Evolutionary conservation across 1,140 invertebrate genomes (phyloP), one percentile per base, ranked within the genome.

Genomic region (Macrotrachela quadricornifera): DNA sequence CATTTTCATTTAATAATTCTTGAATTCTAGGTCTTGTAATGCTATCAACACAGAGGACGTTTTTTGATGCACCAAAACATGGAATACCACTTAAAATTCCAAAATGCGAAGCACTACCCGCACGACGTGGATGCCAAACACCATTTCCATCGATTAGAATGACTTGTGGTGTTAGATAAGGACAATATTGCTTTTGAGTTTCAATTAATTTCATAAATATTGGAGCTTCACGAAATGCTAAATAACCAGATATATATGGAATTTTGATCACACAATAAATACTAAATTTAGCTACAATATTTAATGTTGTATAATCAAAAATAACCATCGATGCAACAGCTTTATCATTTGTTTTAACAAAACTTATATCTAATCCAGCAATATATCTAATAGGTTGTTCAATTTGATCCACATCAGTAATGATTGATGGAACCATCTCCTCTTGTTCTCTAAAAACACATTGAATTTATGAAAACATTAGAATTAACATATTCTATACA

Each of bases 121-220:
- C 68, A 44, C 58, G 62, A 59, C 59, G 60, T 30, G 69, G 68
- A 61, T 74, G 72, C 10, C 73, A 58, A 9, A 69, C 58, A 30
- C 72, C 72, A 62, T 74, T 74, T 39, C 71, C 72, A 63, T 74
- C 72, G 10, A 73, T 62, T 40, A 74, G 57, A 9, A 73, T 52
- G 9, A 70, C 61, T 56, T 71, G 64, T 17, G 72, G 72, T 16
- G 56, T 57, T 12, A 65, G 60, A 17, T 66, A 49, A 9, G 71
- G 70, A 11, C 64, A 51, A 6, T 57, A 54, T n/a, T 51, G 13
- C 38, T 61, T 60, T n/a, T 72, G 57, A 42, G 60, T 61, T 9
- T 63, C 41, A 46, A 69, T 59, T 46, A 64, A 57, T 13, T 62
- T 50, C 9, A 67, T 43, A 3, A 72, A 57, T 42, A 65, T 63